Percentiles rank a stretch among this genome's conserved stretches.
Conservation (phyloP, 2,113 vertebrate genomes). For the Psophia crepitans region DNA sequence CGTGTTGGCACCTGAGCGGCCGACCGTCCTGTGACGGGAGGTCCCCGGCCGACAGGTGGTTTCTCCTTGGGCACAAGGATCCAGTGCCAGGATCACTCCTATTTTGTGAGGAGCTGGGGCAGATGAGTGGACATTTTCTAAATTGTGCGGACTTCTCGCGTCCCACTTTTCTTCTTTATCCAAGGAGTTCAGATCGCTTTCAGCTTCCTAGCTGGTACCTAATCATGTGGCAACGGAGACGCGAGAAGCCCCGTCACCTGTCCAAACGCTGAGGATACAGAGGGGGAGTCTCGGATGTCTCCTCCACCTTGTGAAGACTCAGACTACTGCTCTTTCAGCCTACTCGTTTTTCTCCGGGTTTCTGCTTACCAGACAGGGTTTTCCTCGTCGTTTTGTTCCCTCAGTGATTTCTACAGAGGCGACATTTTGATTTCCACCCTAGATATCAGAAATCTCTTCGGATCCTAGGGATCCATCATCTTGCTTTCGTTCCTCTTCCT, state of each 20-base stretch:
- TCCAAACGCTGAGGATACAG: background rate
- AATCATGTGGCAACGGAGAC: background rate
- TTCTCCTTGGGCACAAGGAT: background rate
- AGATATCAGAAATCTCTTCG: background rate
- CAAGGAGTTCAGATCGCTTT: background rate
- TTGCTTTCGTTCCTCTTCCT: background rate
- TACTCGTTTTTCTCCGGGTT: background rate
- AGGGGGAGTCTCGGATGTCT: background rate
- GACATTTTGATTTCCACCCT: background rate
- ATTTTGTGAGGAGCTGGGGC: accelerated
- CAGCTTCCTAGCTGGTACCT: background rate
- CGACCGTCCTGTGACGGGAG: accelerated
- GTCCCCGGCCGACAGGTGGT: background rate
- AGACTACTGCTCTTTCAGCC: background rate
- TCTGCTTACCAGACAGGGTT: background rate
- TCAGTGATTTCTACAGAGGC: background rate
- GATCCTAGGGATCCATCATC: background rate
- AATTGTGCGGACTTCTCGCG: accelerated
- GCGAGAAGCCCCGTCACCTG: background rate
- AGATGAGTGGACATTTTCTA: background rate
- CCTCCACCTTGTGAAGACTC: background rate
- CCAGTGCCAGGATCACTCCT: background rate
- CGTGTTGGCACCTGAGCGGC: background rate
- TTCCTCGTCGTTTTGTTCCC: background rate
- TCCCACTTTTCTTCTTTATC: background rate